Percentiles rank a stretch among this genome's conserved stretches.
Conservation (phyloP, 2,888 invertebrate species). For the Osmoderma eremita region DNA sequence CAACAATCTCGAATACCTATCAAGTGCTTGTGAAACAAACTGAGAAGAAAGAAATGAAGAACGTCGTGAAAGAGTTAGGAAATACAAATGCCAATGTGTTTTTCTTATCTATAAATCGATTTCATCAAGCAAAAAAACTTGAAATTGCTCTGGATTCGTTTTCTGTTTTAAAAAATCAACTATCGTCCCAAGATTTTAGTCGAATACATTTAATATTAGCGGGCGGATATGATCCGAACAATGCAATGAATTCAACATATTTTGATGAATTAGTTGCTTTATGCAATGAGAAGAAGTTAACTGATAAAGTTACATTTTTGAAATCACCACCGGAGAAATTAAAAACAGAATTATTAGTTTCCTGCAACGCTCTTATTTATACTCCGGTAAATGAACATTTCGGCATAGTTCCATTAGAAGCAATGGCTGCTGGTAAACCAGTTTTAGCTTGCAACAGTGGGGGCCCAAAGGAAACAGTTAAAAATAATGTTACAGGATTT, state of each 20-base stretch:
- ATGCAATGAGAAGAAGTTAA: slow-evolving; percentile 72
- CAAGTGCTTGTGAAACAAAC: slow-evolving; percentile 56
- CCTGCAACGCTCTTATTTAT: slow-evolving; percentile 85
- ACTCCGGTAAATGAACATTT: slow-evolving; percentile 98
- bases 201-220: slow-evolving; percentile 88
- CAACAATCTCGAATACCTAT: slow-evolving; percentile 79
- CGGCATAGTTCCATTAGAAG: slow-evolving; percentile 98
- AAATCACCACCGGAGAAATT: slow-evolving; percentile 87
- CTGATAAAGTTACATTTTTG: slow-evolving; percentile 81
- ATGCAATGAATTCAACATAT: slow-evolving; percentile 87
- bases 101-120: slow-evolving; percentile 95
- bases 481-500: slow-evolving; percentile 82
- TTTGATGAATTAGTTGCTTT: slow-evolving; percentile 79
- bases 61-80: slow-evolving; percentile 64
- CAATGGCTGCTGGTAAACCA: slow-evolving; percentile 93
- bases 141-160: slow-evolving; percentile 85
- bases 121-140: slow-evolving; percentile 97
- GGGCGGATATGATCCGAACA: slow-evolving; percentile 94
- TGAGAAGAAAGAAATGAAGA: slow-evolving; percentile 64
- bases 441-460: slow-evolving; percentile 96
- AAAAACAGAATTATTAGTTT: slow-evolving; percentile 81
- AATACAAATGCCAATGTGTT: slow-evolving; percentile 67
- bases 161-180: slow-evolving; percentile 69
- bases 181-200: slow-evolving; percentile 70
- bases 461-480: slow-evolving; percentile 93